phyloP scores from a whole-genome alignment of 2,113 vertebrate genomes.

The Geothlypis trichas region DNA sequence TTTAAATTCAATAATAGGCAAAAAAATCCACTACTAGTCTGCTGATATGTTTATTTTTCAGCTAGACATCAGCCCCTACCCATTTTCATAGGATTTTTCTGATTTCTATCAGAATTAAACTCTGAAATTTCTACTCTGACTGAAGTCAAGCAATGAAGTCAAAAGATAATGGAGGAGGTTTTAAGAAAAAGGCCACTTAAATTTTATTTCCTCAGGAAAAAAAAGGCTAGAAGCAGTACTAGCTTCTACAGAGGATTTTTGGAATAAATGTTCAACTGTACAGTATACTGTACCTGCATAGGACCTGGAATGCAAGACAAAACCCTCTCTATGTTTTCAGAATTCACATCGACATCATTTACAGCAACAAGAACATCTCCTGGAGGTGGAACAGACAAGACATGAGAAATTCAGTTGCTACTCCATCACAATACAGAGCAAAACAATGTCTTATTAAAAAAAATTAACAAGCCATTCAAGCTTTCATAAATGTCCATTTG shows the following conservation, averaged over 20 bases:
- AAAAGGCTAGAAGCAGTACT: not conserved
- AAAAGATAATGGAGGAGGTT: not conserved
- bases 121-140: not conserved
- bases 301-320: constrained; percentile 93
- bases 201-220: not conserved
- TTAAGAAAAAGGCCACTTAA: not conserved
- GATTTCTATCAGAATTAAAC: not conserved
- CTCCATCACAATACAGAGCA: not conserved
- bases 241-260: not conserved
- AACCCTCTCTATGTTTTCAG: constrained; percentile 94
- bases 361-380: constrained; percentile 92
- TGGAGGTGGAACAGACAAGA: constrained; percentile 61
- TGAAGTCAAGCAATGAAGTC: not conserved
- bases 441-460: not conserved
- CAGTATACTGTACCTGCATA: constrained; percentile 81
- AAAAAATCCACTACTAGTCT: not conserved
- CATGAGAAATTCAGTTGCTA: not conserved
- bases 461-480: not conserved
- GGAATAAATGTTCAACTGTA: not conserved
- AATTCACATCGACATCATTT: constrained; percentile 93
- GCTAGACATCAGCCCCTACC: not conserved
- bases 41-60: not conserved
- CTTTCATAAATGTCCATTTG: not conserved
- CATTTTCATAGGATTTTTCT: not conserved
- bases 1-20: not conserved